Base-by-base conservation (phyloP, 2,113 vertebrate genomes). In the Colaptes auratus region DNA sequence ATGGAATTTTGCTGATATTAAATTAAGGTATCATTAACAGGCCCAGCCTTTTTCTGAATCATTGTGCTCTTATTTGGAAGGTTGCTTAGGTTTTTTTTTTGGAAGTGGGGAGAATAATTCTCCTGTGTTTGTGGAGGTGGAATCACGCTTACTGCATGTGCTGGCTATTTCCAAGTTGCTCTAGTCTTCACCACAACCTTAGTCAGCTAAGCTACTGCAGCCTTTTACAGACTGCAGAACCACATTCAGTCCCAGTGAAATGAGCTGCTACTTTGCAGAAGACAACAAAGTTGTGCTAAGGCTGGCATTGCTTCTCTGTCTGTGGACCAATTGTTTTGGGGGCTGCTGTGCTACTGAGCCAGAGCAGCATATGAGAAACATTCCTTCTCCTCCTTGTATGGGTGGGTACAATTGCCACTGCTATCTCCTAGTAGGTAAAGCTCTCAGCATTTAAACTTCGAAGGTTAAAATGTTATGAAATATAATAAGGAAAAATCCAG, bases 1-100 rank as follows among this genome's bases (percentile, higher is more conserved):
- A 84, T n/a, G 69, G 46, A 27, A 82, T 72, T 74, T 88, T 87
- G 20, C 42, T 88, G 60, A 60, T 79, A 70, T n/a, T 80, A 81
- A 93, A 69, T 64, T 73, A 77, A 81, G 50, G 14, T 24, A 61
- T 76, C 24, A 59, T 85, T 78, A 82, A 79, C 30, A 73, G 46
- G 61, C 35, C 27, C 46, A 42, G 46, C 11, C 12, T 55, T 74
- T 65, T 88, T 60, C 25, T 75, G n/a, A 65, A 87, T 59, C 36
- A 9, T 7, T 80, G 14, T 4, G 3, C 20, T 80, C 30, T 48
- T 27, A 16, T 69, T 67, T 69, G 18, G 15, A 1, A 4, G 21
- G 2, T 52, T 52, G 12, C 23, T n/a, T 2, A 11, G 11, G 13
- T 52, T 20, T 36, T 59, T n/a, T 63, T 64, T 55, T 28, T 9